Conservation (phyloP, 2,797 vertebrate genomes). For the Meda fulgida region DNA sequence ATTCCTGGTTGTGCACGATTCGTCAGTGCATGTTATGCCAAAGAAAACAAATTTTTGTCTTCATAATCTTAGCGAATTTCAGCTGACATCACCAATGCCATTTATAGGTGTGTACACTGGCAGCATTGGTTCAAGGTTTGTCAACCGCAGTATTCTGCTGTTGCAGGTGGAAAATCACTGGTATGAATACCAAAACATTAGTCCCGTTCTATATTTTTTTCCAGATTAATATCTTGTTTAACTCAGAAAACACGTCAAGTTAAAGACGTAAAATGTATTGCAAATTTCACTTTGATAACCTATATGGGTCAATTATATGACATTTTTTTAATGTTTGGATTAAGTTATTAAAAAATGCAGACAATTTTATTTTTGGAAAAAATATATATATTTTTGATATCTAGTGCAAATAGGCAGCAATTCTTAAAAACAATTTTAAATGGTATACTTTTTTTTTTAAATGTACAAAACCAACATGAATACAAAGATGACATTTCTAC, state of each 20-base stretch:
- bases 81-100: background rate
- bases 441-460: background rate
- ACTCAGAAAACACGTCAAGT: background rate
- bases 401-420: background rate
- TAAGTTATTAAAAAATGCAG: background rate
- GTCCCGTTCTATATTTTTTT: background rate
- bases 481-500: background rate
- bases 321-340: background rate
- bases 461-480: background rate
- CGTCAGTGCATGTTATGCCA: background rate
- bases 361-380: background rate
- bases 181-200: background rate
- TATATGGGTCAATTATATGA: background rate
- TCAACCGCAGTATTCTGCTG: background rate
- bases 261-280: background rate
- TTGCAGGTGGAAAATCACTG: background rate
- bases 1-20: background rate
- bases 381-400: background rate
- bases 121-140: background rate
- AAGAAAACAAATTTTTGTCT: background rate
- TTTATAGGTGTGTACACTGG: background rate
- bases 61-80: background rate
- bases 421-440: background rate
- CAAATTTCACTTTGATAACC: background rate
- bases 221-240: background rate